Evolutionary conservation across 2,888 invertebrate species (phyloP).

Genomic region (Callyntrura sp.): DNA sequence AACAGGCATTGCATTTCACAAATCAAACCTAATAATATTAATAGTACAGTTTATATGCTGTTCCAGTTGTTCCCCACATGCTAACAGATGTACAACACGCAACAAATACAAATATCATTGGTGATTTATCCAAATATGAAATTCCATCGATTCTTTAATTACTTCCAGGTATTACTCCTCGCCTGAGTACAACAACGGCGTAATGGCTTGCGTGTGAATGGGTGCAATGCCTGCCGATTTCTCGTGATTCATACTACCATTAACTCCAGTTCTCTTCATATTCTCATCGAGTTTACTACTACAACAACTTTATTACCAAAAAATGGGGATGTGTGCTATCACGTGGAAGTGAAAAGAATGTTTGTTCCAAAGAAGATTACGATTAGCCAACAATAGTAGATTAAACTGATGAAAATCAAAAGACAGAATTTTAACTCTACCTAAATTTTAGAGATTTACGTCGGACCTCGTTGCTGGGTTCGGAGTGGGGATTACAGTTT

Average conservation of each 20-base stretch:
- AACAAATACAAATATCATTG: no score
- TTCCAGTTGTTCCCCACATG: no score
- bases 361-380: background rate
- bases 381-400: background rate
- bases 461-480: no score
- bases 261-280: no score
- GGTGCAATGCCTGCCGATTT: no score
- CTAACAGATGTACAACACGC: no score
- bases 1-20: no score
- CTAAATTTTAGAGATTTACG: no score
- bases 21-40: background rate
- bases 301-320: background rate
- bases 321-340: background rate
- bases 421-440: no score
- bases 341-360: background rate
- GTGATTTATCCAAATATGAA: background rate
- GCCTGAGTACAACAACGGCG: background rate
- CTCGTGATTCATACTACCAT: no score
- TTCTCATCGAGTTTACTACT: background rate
- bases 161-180: constrained; percentile 30
- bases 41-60: background rate
- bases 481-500: background rate
- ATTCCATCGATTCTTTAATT: constrained; percentile 21
- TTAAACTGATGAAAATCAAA: no score
- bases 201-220: constrained; percentile 1